Evolutionary conservation across 2,888 invertebrate species (phyloP), one percentile per base, ranked within the genome.

Genomic region (Ochropleura leucogaster): DNA sequence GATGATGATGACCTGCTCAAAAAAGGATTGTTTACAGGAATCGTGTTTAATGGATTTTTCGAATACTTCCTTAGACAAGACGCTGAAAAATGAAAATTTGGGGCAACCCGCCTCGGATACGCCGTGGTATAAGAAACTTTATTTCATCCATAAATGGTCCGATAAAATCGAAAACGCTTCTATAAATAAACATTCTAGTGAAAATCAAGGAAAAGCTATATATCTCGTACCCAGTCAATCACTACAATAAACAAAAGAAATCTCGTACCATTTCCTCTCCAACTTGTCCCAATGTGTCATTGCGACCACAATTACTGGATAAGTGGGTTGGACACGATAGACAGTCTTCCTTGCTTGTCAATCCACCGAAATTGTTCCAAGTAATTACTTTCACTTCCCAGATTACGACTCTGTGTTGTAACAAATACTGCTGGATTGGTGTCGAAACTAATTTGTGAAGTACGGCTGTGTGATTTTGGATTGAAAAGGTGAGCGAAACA

Each of bases 321-420:
- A 72, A 85, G 69, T 82, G 66, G 73, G 72, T 70, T 59, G 67
- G 53, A 67, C 63, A 77, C 71, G 76, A 86, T 73, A 62, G 71
- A 57, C 70, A 44, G 66, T 68, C 76, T 87, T 79, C 85, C 83
- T 82, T 79, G 47, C 65, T 76, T 85, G 75, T 85, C 83, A 79
- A 82, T 87, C 74, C 67, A 76, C 49, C 47, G 62, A 77, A 83
- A 82, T 82, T 75, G 69, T 75, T 74, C 51, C 62, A 63, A 71
- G 78, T 82, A 74, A 84, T 84, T 78, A 72, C 87, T 85, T 85
- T 85, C 79, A 70, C 82, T 87, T 87, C 72, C 79, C 63, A 67
- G 60, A 82, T 80, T 72, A 65, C 72, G 44, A 30, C 47, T 74
- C 68, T 79, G 84, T 79, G 74, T 59, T 80, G 68, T 70, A 74